Conservation (phyloP, 2,888 invertebrate species). For the Drepana falcataria region DNA sequence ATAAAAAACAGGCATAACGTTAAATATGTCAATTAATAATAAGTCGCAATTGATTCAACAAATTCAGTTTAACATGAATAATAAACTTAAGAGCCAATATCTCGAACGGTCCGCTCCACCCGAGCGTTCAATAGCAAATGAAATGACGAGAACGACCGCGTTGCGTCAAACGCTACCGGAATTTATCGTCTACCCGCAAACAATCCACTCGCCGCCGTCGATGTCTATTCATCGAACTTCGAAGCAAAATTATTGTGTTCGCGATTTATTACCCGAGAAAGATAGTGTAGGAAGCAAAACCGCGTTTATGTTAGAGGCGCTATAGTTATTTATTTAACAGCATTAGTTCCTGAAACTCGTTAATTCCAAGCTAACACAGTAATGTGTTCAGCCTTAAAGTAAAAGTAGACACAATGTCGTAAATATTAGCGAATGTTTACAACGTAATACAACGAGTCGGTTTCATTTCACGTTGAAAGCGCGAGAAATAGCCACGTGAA, state of each 20-base stretch:
- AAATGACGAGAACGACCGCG: conserved; percentile 43
- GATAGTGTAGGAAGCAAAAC: conserved; percentile 5
- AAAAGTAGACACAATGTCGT: neutral
- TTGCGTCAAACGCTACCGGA: conserved; percentile 48
- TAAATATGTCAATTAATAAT: too few species aligned
- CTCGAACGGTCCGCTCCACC: conserved; percentile 21
- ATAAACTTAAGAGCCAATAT: conserved; percentile 26
- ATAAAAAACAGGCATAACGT: too few species aligned
- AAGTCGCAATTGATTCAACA: too few species aligned
- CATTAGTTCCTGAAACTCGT: conserved; percentile 15
- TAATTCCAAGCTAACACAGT: conserved; percentile 18
- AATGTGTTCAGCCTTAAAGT: neutral
- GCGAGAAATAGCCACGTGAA: conserved; percentile 18
- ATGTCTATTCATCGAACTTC: conserved; percentile 33
- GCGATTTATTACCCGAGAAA: conserved; percentile 18
- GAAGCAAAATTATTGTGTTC: conserved; percentile 29
- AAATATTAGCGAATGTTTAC: conserved; percentile 1
- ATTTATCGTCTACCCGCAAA: conserved; percentile 57
- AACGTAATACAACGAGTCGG: neutral
- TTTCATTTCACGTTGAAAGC: conserved; percentile 11
- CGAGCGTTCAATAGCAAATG: conserved; percentile 41
- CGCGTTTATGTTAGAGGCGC: conserved; percentile 4
- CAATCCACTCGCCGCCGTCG: conserved; percentile 35
- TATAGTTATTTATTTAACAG: conserved; percentile 10
- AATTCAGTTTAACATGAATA: conserved; percentile 17